phyloP scores from a whole-genome alignment of 2,113 vertebrate species.

The Eubucco bourcierii region DNA sequence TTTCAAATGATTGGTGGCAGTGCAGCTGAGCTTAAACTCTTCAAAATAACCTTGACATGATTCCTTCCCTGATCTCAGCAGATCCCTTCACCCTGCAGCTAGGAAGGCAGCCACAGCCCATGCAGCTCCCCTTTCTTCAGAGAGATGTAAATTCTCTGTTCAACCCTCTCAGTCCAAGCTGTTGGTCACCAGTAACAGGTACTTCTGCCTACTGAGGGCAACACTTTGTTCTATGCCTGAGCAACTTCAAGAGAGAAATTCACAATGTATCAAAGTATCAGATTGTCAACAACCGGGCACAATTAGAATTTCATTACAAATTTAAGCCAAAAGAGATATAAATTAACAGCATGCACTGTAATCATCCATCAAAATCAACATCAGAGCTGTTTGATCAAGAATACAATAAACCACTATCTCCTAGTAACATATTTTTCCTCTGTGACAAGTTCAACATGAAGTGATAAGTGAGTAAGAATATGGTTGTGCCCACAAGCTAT shows the following conservation, averaged over 20 bases:
- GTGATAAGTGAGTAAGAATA: not conserved
- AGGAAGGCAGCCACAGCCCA: not conserved
- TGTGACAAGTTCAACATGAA: not conserved
- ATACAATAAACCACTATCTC: not conserved
- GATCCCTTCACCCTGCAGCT: not conserved
- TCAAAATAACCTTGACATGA: not conserved
- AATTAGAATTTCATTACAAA: not conserved
- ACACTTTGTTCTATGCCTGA: not conserved
- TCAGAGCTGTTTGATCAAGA: not conserved
- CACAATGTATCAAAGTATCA: not conserved
- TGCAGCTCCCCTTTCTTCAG: not conserved
- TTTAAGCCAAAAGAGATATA: not conserved
- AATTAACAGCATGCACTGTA: not conserved
- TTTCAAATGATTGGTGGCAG: not conserved
- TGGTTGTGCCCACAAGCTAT: not conserved
- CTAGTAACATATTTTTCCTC: not conserved
- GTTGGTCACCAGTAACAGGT: fast-evolving
- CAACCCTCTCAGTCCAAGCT: not conserved
- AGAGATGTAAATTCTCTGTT: fast-evolving
- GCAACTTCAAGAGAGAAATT: not conserved
- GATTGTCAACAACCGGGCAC: not conserved
- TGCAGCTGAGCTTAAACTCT: not conserved
- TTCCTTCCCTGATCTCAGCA: not conserved
- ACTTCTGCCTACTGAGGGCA: not conserved
- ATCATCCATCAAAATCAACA: not conserved